Evolutionary conservation across 1,140 invertebrate genomes (phyloP).

Genomic region (Aphaenogaster ashmeadi): DNA sequence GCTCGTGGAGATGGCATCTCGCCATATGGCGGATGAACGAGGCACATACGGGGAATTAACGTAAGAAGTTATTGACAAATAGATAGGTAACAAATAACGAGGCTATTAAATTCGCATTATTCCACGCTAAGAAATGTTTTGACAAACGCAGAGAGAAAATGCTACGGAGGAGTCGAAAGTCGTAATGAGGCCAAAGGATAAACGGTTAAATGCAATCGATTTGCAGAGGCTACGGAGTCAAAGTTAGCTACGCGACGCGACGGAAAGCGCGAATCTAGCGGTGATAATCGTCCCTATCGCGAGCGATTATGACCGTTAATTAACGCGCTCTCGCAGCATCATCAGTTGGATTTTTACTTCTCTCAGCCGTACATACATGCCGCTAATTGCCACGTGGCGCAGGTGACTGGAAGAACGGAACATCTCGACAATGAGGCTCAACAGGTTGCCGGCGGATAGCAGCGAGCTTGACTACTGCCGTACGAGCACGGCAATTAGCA

Average conservation of each 20-base stretch:
- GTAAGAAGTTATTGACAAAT: constrained; percentile 33
- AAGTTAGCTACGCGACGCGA: background rate
- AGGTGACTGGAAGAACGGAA: constrained; percentile 60
- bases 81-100: constrained; percentile 34
- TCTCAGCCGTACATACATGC: background rate
- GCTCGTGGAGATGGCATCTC: constrained; percentile 11
- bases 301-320: constrained; percentile 34
- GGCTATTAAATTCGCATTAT: constrained; percentile 27
- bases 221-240: background rate
- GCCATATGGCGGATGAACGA: constrained; percentile 47
- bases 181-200: background rate
- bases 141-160: constrained; percentile 20
- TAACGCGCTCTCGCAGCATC: constrained; percentile 32
- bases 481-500: constrained; percentile 31
- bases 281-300: background rate
- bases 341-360: constrained; percentile 26
- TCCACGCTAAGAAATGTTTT: background rate
- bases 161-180: background rate
- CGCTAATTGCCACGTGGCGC: constrained; percentile 52
- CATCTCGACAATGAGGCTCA: constrained; percentile 58
- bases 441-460: constrained; percentile 47
- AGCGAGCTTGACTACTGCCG: constrained; percentile 22
- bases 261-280: background rate
- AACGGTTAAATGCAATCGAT: constrained; percentile 21
- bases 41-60: constrained; percentile 31